Base-by-base conservation (phyloP, 2,888 invertebrate species). In the Portevinia maculata region DNA sequence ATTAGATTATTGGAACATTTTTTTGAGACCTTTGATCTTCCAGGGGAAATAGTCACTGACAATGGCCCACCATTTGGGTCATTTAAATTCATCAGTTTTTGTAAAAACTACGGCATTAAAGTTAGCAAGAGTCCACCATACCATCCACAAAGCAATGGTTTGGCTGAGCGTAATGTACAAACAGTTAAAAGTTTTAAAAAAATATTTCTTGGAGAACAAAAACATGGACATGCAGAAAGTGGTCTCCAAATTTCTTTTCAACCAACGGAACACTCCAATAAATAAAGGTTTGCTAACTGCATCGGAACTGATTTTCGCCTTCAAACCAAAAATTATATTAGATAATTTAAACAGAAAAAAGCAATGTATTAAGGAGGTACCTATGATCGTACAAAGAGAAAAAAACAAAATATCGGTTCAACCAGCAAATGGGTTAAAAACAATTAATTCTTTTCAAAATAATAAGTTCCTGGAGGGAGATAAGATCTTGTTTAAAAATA, bases 141-240 rank as follows among this genome's bases (percentile, higher is more conserved):
- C 48, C 85, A 86, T 37, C 69, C 86, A 4, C 53, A 85, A 57
- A 37, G 13, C 5, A 37, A 13, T 37, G 37, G 37, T 34, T 34
- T 34, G 34, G 34, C 34, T 34, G 34, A 34, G 4, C 34, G n/a
- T 13, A 37, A 37, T 3, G 13, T 37, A 37, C 37, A 37, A 37
- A 37, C 13, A 3, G 37, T 37, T 0, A 34, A 37, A 37, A 37
- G 37, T 37, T n/a, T 13, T 37, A 37, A 13, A 13, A 3, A 37
- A 37, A 37, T 37, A 37, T 37, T 37, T 37, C 37, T 13, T 37
- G 37, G 37, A 37, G 5, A 37, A 37, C n/a, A 37, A 37, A 37
- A 13, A 13, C n/a, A 37, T 55, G 11, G 41, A 59, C 17, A 59
- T 41, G 11, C 8, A 13, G 7, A 24, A 11, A 0, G 19, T 41